Conservation (phyloP, 2,888 invertebrate species). For the Automeris io region DNA sequence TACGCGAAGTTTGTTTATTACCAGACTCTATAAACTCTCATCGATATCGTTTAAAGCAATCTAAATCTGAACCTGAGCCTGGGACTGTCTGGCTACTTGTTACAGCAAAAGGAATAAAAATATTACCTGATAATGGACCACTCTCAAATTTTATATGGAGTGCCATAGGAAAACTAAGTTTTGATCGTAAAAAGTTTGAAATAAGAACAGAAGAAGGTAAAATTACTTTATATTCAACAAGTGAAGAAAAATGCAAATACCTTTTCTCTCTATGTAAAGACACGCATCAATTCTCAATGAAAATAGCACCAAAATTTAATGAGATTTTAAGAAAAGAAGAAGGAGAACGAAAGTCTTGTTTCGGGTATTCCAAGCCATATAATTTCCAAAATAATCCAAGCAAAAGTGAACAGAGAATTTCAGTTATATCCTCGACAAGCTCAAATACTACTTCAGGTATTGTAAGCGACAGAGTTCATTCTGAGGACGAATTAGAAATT, state of each 20-base stretch:
- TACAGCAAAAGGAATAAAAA: slow-evolving; percentile 93
- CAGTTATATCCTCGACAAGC: slow-evolving; percentile 94
- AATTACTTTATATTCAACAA: slow-evolving; percentile 92
- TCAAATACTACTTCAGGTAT: slow-evolving; percentile 98
- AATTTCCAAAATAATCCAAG: slow-evolving; percentile 79
- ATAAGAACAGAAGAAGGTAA: slow-evolving; percentile 93
- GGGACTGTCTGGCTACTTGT: slow-evolving; percentile 93
- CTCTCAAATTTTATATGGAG: slow-evolving; percentile 95
- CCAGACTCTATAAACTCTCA: slow-evolving; percentile 95
- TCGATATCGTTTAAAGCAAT: slow-evolving; percentile 86
- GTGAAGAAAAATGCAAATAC: slow-evolving; percentile 96
- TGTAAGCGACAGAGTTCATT: slow-evolving; percentile 96
- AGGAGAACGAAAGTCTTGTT: slow-evolving; percentile 83
- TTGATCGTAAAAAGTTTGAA: slow-evolving; percentile 98
- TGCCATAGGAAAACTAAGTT: slow-evolving; percentile 95
- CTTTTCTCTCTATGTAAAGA: slow-evolving; percentile 91
- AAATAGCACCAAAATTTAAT: slow-evolving; percentile 88
- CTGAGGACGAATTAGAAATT: slow-evolving; percentile 94
- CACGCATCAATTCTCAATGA: slow-evolving; percentile 97
- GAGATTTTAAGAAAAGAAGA: slow-evolving; percentile 90
- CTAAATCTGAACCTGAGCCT: slow-evolving; percentile 84
- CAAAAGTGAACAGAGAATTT: slow-evolving; percentile 88
- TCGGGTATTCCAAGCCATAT: slow-evolving; percentile 82
- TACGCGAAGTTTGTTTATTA: slow-evolving; percentile 89
- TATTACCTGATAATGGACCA: slow-evolving; percentile 82